Base-by-base conservation (phyloP, 2,113 vertebrate species). In the Triplophysa rosa region DNA sequence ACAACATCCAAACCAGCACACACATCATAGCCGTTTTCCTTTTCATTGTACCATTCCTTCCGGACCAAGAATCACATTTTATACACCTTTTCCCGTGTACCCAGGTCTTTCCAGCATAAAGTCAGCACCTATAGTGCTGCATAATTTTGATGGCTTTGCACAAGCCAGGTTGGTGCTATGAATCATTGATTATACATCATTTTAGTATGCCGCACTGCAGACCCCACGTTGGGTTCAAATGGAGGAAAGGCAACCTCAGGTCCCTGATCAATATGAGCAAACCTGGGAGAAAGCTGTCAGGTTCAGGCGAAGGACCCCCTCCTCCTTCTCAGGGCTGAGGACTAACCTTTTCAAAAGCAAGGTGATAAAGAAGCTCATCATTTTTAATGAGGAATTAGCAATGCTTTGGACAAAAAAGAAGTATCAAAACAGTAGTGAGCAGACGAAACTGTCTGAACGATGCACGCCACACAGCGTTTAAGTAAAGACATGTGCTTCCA, bases 171-270 rank as follows among this genome's bases (percentile, higher is more conserved):
- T 87, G 88, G 88, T 85, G 89, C 85, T 90, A 92, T 90, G 89
- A 92, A 89, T 90, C 91, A 92, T 92, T 92, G 91, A 93, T 92
- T 91, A 91, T 85, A 90, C 89, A 92, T 92, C 90, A 91, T 87
- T 87, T 93, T 93, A 91, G 90, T 92, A 92, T 92, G 90, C 90
- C 86, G 86, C 90, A 89, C 87, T 87, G 91, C 89, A 90, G 89
- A 90, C 87, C 86, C 86, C 85, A 88, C 87, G 89, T 87, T 89
- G 91, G 81, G 74, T 78, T 83, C 79, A 83, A 81, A 81, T 83
- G 56, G 91, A 89, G 87, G 85, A 91, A 86, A 88, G 80, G 89
- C 89, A 91, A 92, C 90, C 89, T 89, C 86, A 92, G 90, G 91
- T 87, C 88, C 90, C 85, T 82, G 86, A 93, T 93, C 92, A 87